Conservation (phyloP, 2,888 invertebrate species). For the Pimpla rufipes region DNA sequence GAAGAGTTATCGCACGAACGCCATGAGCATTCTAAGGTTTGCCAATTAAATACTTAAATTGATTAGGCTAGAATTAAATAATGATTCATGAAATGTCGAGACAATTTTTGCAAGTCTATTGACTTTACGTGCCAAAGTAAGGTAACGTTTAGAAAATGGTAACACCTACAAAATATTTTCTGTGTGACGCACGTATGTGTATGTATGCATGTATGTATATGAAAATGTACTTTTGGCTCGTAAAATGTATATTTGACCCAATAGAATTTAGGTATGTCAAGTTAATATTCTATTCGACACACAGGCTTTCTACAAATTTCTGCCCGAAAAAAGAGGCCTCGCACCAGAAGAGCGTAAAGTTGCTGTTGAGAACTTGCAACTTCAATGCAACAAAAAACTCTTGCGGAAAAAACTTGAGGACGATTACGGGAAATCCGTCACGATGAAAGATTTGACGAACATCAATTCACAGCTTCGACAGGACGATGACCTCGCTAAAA, state of each 20-base stretch:
- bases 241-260: not conserved
- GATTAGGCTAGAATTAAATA: too few species aligned
- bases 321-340: constrained; percentile 7
- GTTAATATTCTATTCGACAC: not conserved
- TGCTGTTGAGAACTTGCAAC: not conserved
- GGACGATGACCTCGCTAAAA: constrained; percentile 1
- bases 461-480: not conserved
- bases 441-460: constrained; percentile 30
- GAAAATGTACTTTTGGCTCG: too few species aligned
- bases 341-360: not conserved
- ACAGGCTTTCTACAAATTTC: constrained; percentile 17
- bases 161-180: not conserved
- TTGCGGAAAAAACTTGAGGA: not conserved
- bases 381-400: constrained; percentile 16
- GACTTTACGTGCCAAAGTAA: constrained; percentile 3
- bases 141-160: constrained; percentile 5
- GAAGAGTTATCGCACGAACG: not conserved
- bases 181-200: constrained; percentile 2
- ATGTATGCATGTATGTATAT: too few species aligned
- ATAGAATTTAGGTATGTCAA: not conserved
- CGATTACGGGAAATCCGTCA: constrained; percentile 3
- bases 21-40: constrained; percentile 4
- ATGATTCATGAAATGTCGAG: too few species aligned
- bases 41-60: not conserved
- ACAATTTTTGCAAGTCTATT: too few species aligned